phyloP scores from a whole-genome alignment of 2,113 vertebrate species.

The Cheilinus undulatus region DNA sequence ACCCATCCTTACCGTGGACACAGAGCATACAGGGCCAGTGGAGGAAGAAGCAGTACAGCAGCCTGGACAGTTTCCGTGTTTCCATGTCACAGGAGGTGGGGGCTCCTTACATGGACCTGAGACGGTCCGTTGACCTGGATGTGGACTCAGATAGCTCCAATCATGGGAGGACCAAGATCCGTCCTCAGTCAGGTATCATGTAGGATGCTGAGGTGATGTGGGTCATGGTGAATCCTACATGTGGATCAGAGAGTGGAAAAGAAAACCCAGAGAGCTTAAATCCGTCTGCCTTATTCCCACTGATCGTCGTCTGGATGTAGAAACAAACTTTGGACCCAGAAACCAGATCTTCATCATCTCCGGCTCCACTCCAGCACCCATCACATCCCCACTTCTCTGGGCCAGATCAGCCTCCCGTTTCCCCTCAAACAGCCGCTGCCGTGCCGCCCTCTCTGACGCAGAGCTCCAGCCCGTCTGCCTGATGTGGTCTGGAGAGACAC shows the following conservation, averaged over 20 bases:
- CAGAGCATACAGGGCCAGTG: slow-evolving; percentile 85
- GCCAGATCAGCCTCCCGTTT: slow-evolving; percentile 10
- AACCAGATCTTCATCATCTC: slow-evolving; percentile 56
- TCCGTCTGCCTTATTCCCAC: slow-evolving; percentile 58
- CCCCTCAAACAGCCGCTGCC: neutral
- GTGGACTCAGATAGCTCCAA: slow-evolving; percentile 34
- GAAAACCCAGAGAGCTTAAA: slow-evolving; percentile 26
- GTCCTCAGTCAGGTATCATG: slow-evolving; percentile 53
- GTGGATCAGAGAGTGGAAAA: neutral
- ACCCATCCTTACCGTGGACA: slow-evolving; percentile 87
- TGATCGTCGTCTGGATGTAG: slow-evolving; percentile 32
- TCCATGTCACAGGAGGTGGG: slow-evolving; percentile 91
- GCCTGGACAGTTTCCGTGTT: slow-evolving; percentile 84
- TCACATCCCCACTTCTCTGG: slow-evolving; percentile 70
- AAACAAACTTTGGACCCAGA: slow-evolving; percentile 59
- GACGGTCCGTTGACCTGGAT: slow-evolving; percentile 66
- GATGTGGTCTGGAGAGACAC: neutral
- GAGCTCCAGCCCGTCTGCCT: slow-evolving; percentile 24
- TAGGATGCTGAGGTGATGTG: slow-evolving; percentile 58
- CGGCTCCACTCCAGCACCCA: slow-evolving; percentile 81
- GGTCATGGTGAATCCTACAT: slow-evolving; percentile 27
- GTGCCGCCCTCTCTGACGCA: slow-evolving; percentile 1
- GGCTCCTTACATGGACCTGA: slow-evolving; percentile 69
- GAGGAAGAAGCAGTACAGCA: slow-evolving; percentile 89
- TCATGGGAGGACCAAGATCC: slow-evolving; percentile 11